phyloP scores from a whole-genome alignment of 2,113 vertebrate genomes.

The Cyphomyrus discorhynchus region DNA sequence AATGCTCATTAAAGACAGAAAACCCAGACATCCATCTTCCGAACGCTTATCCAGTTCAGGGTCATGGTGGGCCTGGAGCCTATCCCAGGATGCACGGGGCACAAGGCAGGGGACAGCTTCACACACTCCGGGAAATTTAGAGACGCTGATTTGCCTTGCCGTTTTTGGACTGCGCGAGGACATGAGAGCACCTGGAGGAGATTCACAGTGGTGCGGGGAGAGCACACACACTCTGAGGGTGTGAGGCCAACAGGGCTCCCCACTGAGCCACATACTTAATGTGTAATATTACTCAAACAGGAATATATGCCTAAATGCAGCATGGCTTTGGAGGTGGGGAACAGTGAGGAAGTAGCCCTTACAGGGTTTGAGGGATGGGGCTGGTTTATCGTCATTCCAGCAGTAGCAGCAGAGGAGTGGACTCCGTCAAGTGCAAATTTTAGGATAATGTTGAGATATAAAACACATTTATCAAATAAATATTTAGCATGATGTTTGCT shows the following conservation, averaged over 20 bases:
- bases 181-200: background rate
- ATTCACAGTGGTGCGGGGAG: background rate
- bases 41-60: background rate
- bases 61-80: background rate
- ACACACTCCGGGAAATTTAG: background rate
- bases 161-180: background rate
- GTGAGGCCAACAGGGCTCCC: background rate
- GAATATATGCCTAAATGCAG: background rate
- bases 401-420: background rate
- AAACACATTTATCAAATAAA: background rate
- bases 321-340: background rate
- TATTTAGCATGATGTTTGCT: background rate
- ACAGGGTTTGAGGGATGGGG: background rate
- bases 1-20: conserved; percentile 1
- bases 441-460: background rate
- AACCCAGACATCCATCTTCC: conserved; percentile 1
- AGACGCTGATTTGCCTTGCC: background rate
- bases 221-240: background rate
- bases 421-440: background rate
- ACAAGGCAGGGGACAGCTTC: background rate
- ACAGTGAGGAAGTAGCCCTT: background rate
- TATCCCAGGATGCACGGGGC: background rate
- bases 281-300: background rate
- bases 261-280: background rate
- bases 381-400: background rate